Evolutionary conservation across 2,797 vertebrate species (phyloP), one percentile per base, ranked within the genome.

Genomic region (Menidia menidia): DNA sequence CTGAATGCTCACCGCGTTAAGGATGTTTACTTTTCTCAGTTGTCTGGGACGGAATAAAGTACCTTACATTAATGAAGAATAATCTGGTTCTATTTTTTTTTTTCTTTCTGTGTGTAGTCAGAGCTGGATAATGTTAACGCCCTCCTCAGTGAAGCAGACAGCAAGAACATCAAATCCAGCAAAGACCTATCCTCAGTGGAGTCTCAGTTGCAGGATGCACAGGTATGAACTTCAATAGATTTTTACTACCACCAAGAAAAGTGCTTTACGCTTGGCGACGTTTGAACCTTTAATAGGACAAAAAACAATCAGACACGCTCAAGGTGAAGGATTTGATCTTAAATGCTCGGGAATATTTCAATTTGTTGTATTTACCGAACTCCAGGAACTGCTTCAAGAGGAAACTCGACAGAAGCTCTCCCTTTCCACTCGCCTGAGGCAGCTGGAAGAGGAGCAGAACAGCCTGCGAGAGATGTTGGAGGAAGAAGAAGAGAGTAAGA

Each of bases 401-500:
- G 98, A 99, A 84, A 98, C 95, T 8, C 95, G 97, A 45, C 96
- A 98, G 81, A 99, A 99, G 88, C 94, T 99, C 52, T 77, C 95
- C 18, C 69, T 98, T 52, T 96, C 95, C 80, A 95, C 94, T 2
- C 97, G 95, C 70, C 92, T 98, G 78, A 96, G 94, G 79, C 97
- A 98, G 92, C 72, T 96, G 88, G 98, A 99, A 78, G 96, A 97
- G 0, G 96, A 98, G 70, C 96, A 97, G 89, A 96, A 94, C 81
- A 90, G 84, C 72, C 87, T 99, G 74, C 92, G 90, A 77, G 98
- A 99, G 68, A 93, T 95, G 76, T 88, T 99, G 77, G 98, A 99
- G 80, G 98, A 99, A 78, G 97, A 98, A 14, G 97, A 99, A 54
- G 97, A 97, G 72, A 73, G 93, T 80, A 99, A 97, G 91, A 96